Evolutionary conservation across 2,113 vertebrate species (phyloP).

Genomic region (Arvicanthis niloticus): DNA sequence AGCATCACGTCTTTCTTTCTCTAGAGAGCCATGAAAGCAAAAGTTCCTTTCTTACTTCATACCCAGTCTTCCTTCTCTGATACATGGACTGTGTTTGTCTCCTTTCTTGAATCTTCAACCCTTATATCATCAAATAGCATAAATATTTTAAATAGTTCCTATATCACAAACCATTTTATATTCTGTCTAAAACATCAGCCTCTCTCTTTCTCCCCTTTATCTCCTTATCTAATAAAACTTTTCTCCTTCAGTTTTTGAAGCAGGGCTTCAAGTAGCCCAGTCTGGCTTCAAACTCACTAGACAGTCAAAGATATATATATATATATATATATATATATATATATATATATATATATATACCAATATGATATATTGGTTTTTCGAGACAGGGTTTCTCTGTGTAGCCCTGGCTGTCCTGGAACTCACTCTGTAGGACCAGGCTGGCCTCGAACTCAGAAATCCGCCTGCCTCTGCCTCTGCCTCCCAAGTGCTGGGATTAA

Average conservation of each 20-base stretch:
- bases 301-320: too few species aligned
- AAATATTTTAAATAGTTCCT: constrained; percentile 26
- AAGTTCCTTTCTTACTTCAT: not conserved
- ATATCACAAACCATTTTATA: not conserved
- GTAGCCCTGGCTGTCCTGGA: too few species aligned
- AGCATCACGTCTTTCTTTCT: not conserved
- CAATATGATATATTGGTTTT: too few species aligned
- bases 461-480: too few species aligned
- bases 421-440: too few species aligned
- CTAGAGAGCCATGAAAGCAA: not conserved
- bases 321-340: too few species aligned
- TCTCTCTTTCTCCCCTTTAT: not conserved
- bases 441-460: too few species aligned
- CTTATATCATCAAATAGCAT: not conserved
- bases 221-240: not conserved
- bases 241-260: not conserved
- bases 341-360: too few species aligned
- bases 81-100: not conserved
- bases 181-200: not conserved
- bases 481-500: too few species aligned
- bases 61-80: not conserved
- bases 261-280: not conserved
- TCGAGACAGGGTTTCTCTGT: too few species aligned
- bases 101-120: not conserved
- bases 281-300: not conserved